These are phyloP conservation scores for Hyphantria cunea DNA, from an alignment of 1,140 invertebrate genomes.

Conservation along the genomic window DNA sequence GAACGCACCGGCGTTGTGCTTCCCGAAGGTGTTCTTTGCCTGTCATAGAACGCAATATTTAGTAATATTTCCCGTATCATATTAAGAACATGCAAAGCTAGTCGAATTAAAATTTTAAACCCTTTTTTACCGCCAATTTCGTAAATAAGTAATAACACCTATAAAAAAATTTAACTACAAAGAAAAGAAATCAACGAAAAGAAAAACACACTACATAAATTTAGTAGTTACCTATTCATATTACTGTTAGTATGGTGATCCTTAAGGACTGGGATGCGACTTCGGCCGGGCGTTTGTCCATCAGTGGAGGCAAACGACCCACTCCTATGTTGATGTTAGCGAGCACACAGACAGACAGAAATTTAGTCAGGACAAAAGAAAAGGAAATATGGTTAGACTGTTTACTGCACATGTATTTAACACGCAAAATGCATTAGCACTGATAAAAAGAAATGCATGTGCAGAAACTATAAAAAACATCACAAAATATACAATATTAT, in stretches of 20 bases:
- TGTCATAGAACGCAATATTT: constrained; percentile 51
- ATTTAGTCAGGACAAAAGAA: constrained; percentile 62
- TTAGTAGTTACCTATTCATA: constrained; percentile 72
- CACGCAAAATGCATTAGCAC: background rate
- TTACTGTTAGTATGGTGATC: constrained; percentile 75
- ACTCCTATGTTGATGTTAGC: constrained; percentile 76
- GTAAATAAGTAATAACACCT: constrained; percentile 6
- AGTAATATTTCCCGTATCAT: constrained; percentile 24
- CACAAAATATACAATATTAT: constrained; percentile 24
- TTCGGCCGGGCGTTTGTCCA: constrained; percentile 71
- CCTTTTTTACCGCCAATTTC: constrained; percentile 28
- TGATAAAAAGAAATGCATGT: constrained; percentile 30
- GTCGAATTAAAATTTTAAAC: constrained; percentile 31
- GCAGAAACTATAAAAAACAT: constrained; percentile 37
- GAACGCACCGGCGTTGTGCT: constrained; percentile 86
- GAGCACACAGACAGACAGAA: constrained; percentile 64
- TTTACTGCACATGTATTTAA: constrained; percentile 57
- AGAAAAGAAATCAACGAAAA: constrained; percentile 19
- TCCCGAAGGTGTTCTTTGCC: constrained; percentile 87
- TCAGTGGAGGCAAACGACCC: constrained; percentile 76
- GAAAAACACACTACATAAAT: constrained; percentile 36
- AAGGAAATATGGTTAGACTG: constrained; percentile 44
- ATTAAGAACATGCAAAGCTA: constrained; percentile 25
- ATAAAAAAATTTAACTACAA: constrained; percentile 19
- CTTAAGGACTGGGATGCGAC: constrained; percentile 76